A percentile compares a stretch with the other conserved stretches of the same genome.
phyloP scores from a whole-genome alignment of 2,888 invertebrate genomes.

The Habrosyne pyritoides region DNA sequence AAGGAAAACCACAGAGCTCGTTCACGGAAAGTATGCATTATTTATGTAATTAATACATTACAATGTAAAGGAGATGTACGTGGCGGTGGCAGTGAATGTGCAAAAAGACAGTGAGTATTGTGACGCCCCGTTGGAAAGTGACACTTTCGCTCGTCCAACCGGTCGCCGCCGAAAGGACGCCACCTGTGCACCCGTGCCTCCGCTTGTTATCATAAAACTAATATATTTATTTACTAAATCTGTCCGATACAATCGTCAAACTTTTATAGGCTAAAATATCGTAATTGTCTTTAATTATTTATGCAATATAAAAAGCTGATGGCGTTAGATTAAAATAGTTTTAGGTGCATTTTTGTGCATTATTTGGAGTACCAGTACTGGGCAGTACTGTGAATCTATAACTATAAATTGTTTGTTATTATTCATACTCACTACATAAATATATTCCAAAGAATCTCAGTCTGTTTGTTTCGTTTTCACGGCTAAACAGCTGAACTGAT shows the following conservation, averaged over 20 bases:
- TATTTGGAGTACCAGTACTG: too few relatives aligned
- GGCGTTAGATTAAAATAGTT: too few relatives aligned
- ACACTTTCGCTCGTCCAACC: conserved; percentile 46
- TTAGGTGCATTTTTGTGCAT: too few relatives aligned
- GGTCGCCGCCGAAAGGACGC: conserved; percentile 29
- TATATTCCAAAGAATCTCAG: too few relatives aligned
- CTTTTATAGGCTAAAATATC: too few relatives aligned
- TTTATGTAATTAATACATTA: background rate
- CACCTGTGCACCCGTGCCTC: conserved; percentile 34
- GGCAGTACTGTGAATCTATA: too few relatives aligned
- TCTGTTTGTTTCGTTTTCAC: too few relatives aligned
- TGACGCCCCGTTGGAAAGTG: conserved; percentile 58
- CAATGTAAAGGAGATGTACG: conserved; percentile 6
- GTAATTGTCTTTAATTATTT: too few relatives aligned
- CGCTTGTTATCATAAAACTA: background rate
- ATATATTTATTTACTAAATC: background rate
- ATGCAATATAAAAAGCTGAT: too few relatives aligned
- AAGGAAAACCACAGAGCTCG: background rate
- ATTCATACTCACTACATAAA: too few relatives aligned
- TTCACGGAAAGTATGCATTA: background rate
- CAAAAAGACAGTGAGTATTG: conserved; percentile 45
- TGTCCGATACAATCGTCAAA: background rate
- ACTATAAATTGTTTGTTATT: too few relatives aligned
- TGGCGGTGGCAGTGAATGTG: conserved; percentile 37
- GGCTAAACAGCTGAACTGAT: too few relatives aligned